Conservation (phyloP, 1,140 invertebrate species). For the Glossosoma conforme region DNA sequence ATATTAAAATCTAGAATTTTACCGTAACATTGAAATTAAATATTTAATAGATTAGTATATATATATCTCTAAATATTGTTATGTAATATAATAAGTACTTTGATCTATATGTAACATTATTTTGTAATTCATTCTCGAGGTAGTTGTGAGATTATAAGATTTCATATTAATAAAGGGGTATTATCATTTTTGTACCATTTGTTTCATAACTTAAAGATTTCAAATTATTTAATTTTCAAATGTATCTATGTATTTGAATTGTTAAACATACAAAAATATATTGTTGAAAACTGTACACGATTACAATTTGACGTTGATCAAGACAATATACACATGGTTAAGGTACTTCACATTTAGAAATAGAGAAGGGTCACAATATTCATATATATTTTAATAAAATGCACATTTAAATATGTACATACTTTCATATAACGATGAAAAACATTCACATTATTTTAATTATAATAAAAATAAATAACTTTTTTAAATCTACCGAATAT, state of each 20-base stretch:
- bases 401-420: no score
- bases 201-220: constrained; percentile 11
- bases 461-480: no score
- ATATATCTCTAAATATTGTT: constrained; percentile 8
- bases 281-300: constrained; percentile 5
- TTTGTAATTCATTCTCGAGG: constrained; percentile 11
- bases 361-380: no score
- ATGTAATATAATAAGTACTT: constrained; percentile 1
- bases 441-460: no score
- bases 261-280: constrained; percentile 19
- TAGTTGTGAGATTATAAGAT: constrained; percentile 14
- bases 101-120: background rate
- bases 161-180: constrained; percentile 11
- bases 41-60: constrained; percentile 8
- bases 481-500: no score
- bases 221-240: background rate
- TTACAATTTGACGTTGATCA: constrained; percentile 1
- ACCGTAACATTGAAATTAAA: constrained; percentile 19
- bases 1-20: constrained; percentile 27
- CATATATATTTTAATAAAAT: no score
- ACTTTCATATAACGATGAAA: no score
- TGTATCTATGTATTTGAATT: constrained; percentile 1
- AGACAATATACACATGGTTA: constrained; percentile 1
- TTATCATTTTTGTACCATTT: constrained; percentile 30
- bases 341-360: constrained; percentile 2